phyloP scores from a whole-genome alignment of 2,797 vertebrate species.

The Microhierax caerulescens region DNA sequence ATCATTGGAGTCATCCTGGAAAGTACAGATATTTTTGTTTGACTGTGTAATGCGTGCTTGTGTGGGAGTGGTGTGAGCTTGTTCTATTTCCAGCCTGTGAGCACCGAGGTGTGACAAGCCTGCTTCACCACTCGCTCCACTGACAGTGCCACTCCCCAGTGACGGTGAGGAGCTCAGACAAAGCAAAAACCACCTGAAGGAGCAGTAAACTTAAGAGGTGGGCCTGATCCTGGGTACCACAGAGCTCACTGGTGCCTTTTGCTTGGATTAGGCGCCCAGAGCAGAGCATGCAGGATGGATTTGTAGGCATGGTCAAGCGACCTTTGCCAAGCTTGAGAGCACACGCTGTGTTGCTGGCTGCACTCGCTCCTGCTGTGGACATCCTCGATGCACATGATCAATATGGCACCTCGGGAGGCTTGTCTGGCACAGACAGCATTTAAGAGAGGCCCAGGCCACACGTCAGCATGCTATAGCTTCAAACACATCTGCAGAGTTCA shows the following conservation, averaged over 20 bases:
- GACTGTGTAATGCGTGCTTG: constrained; percentile 42
- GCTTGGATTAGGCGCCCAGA: neutral
- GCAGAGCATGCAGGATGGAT: neutral
- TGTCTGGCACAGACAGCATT: neutral
- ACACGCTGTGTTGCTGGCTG: fast-evolving
- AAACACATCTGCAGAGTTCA: neutral
- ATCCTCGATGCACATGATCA: fast-evolving
- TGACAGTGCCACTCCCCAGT: neutral
- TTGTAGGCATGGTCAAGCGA: neutral
- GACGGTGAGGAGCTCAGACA: neutral
- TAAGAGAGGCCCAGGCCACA: neutral
- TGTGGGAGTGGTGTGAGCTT: constrained; percentile 54
- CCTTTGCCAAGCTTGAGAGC: neutral
- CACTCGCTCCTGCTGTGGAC: neutral
- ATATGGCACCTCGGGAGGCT: neutral
- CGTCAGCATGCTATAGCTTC: neutral
- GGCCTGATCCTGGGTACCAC: neutral
- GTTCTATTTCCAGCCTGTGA: constrained; percentile 56
- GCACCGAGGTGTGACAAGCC: constrained; percentile 14
- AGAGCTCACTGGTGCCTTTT: neutral
- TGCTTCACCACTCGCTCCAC: neutral
- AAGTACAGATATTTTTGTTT: constrained; percentile 67
- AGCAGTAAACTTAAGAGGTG: fast-evolving
- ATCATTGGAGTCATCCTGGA: constrained; percentile 21
- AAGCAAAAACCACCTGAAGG: neutral